Base-by-base conservation (phyloP, 2,797 vertebrate species). In the Myoxocephalus aenaeus region DNA sequence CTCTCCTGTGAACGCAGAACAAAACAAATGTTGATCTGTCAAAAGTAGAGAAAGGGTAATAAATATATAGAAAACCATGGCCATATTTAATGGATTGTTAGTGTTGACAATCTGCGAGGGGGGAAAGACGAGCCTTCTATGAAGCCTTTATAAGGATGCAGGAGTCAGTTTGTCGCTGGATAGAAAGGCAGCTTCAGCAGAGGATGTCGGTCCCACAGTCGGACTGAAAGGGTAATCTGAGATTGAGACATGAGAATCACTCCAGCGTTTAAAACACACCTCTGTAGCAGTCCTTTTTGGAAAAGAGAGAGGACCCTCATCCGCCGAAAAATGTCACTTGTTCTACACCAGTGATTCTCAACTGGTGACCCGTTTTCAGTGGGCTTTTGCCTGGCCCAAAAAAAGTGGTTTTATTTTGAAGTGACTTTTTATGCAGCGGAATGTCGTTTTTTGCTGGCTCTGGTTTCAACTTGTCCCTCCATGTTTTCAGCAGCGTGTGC, bases 41-140 rank as follows among this genome's bases (percentile, higher is more conserved):
- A 71, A 86, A 90, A 86, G 73, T 64, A 83, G 92, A 85, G 44
- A 77, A 81, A 74, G 73, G 25, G 56, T 77, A 81, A 94, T 83
- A 91, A 90, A 93, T 88, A 92, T 53, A 86, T 77, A 84, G 75
- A 63, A 86, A 74, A 73, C 75, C 57, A 75, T 75, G 75, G 54
- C 44, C 79, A 80, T 75, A 74, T 72, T 84, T 58, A 65, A 81
- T 75, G 78, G 70, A 82, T 73, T 85, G 56, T 81, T 82, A 77
- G 62, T 73, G 66, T 82, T 76, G 73, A 82, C 67, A 67, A 64
- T 67, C 25, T 17, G 66, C 3, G 53, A 42, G 25, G 40, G 1
- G 15, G 38, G 4, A 1, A 7, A 66, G 64, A 7, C 65, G 64
- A 65, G 65, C 59, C 1, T 80, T 85, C 51, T 29, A 34, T 17